Evolutionary conservation across 2,888 invertebrate genomes (phyloP).

Genomic region (Drosophila villosipedis): DNA sequence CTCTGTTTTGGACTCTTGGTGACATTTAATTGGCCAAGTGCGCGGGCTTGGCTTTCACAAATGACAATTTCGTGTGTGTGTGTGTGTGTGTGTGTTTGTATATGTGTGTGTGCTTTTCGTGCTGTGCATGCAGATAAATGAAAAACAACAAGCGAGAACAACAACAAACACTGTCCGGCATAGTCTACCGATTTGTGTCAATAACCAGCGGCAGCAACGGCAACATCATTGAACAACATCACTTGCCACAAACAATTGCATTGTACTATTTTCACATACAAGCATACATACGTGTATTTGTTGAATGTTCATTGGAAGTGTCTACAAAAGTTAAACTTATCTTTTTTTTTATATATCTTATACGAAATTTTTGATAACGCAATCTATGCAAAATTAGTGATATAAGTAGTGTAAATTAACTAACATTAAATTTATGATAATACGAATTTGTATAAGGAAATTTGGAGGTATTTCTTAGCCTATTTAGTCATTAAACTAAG

Average conservation of each 20-base stretch:
- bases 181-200: constrained; percentile 43
- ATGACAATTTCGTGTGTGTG: constrained; percentile 43
- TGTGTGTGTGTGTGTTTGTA: background rate
- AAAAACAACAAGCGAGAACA: constrained; percentile 27
- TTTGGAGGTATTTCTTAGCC: background rate
- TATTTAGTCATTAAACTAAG: background rate
- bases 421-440: no score
- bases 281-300: background rate
- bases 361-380: background rate
- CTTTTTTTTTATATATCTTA: background rate
- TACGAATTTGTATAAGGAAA: accelerated
- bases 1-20: constrained; percentile 25
- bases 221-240: constrained; percentile 36
- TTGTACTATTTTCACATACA: constrained; percentile 17
- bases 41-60: constrained; percentile 75
- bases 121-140: constrained; percentile 65
- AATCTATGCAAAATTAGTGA: background rate
- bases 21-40: constrained; percentile 63
- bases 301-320: constrained; percentile 8
- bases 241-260: constrained; percentile 46
- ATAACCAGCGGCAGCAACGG: constrained; percentile 32
- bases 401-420: no score
- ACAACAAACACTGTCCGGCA: constrained; percentile 10
- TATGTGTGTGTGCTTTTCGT: constrained; percentile 38
- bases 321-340: background rate